Evolutionary conservation across 2,113 vertebrate genomes (phyloP), one percentile per base, ranked within the genome.

Genomic region (Ardeotis arabs): DNA sequence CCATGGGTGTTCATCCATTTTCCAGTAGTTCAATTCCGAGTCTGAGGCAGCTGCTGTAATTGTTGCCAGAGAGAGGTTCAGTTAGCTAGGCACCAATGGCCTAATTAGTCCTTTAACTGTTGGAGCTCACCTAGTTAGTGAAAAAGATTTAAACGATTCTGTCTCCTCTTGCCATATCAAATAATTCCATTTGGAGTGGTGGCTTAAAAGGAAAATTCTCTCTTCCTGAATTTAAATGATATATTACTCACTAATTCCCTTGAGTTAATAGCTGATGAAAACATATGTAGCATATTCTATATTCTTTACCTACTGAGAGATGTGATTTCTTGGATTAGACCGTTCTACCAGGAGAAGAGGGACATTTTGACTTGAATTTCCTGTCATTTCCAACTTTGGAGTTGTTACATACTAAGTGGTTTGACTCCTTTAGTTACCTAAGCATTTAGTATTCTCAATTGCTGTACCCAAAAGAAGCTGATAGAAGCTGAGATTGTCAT

Each of bases 211-310:
- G 24, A 37, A 60, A 81, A 82, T 35, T 23, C 53, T 84, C 41
- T 89, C 44, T 62, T 79, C 39, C 59, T 94, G 44, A 91, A 89
- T 87, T 56, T 56, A 72, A 91, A 87, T 66, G 14, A 80, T 92
- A 59, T 95, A 70, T 96, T 95, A 91, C 53, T 94, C 45, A 73
- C 68, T 69, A 70, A 85, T 92, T 94, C 91, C 29, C 76, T 70
- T 27, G 63, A 55, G 39, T 53, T 75, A 79, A 28, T 87, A 70
- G 53, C 55, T 77, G 16, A n/a, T 90, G 81, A 91, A 81, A 93
- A 86, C n/a, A 37, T 69, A 64, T 44, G 66, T 79, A 63, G 9
- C 41, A n/a, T 75, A 76, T 39, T 91, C 41, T 50, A 12, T 66
- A n/a, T 88, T 79, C 55, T 90, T 85, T 58, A 78, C 25, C 95